Evolutionary conservation across 2,113 vertebrate genomes (phyloP), one percentile per base, ranked within the genome.

Genomic region (Trachemys scripta): DNA sequence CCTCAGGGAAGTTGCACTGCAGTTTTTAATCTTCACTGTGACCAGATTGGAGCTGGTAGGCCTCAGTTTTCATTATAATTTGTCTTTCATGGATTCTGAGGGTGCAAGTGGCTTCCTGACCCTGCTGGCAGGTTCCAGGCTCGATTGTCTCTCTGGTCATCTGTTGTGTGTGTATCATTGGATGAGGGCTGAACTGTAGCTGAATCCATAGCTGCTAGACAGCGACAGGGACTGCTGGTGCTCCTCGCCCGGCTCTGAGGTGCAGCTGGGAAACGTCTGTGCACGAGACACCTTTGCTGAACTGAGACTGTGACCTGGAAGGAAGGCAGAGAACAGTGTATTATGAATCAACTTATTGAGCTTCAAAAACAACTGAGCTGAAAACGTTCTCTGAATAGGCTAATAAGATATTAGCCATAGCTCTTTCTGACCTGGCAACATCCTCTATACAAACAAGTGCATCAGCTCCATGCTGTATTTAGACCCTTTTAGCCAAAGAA

Each of bases 181-280:
- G 95, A 99, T 98, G 89, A 98, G 96, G 96, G 99, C 98, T 5
- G 98, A 98, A 98, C 98, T 99, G 95, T 99, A 99, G 98, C 98
- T 98, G 96, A 99, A 98, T 84, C 98, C 83, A 25, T 98, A 98
- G 97, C 99, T 99, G 99, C 99, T 98, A 95, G 98, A 99, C 98
- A 99, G 98, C 1, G 99, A 99, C 80, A 99, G 96, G 2, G 99
- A 94, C 93, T 98, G 98, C 98, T 99, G 98, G 65, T 98, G 98
- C 85, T 99, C 98, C 27, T 98, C 98, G 0, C 82, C 91, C 96
- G 99, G 98, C 90, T 99, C 99, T 5, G 98, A 98, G 56, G 99
- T 93, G 93, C 99, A 99, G 98, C 98, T 99, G 98, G 99, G 99
- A 92, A 99, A 99, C 0, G 99, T 99, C 98, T 99, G 99, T 16